Evolutionary conservation across 2,113 vertebrate genomes (phyloP), one percentile per base, ranked within the genome.

Genomic region (Peromyscus polionotus): DNA sequence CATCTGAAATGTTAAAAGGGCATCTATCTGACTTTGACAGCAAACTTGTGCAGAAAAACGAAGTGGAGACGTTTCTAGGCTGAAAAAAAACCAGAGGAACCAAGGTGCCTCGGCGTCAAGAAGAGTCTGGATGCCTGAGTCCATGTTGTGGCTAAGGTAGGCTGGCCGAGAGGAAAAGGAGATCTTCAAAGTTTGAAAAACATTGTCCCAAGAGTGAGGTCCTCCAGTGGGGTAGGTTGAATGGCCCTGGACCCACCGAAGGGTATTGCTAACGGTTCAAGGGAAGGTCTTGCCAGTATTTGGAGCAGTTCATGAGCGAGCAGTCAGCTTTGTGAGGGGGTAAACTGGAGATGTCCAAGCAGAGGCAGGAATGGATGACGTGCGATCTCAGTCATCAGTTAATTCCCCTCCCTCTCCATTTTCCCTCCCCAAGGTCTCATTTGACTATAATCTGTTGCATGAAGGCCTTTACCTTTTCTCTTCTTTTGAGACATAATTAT

Each of bases 71-170:
- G 48, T 88, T 67, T 39, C 83, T 65, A 33, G 9, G 7, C 63
- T 26, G 77, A 83, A 80, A 59, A 48, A 48, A 90, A 79, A 75
- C 7, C 10, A 42, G 26, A 87, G 36, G 48, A 75, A 79, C 36
- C 45, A 33, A 84, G 63, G 28, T 73, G 73, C 65, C 79, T 17
- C 65, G 59, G 59, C 33, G 88, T 75, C 9, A 57, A 87, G 75
- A 96, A 96, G 84, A 86, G 31, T 36, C 77, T n/a, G 54, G 28
- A 20, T 90, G 88, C 94, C 68, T 54, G 70, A 63, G 59, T 7
- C 75, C 26, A 51, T 22, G n/a, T 22, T n/a, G 14, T 51, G 51
- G 39, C 36, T 91, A n/a, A 45, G 14, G 14, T 17, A 5, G 10
- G 45, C 13, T 1, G 13, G 45, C 24, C 39, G 42, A n/a, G 63